These are phyloP conservation scores for Phthorimaea operculella DNA, from an alignment of 1,140 invertebrate genomes.

Conservation along the genomic window DNA sequence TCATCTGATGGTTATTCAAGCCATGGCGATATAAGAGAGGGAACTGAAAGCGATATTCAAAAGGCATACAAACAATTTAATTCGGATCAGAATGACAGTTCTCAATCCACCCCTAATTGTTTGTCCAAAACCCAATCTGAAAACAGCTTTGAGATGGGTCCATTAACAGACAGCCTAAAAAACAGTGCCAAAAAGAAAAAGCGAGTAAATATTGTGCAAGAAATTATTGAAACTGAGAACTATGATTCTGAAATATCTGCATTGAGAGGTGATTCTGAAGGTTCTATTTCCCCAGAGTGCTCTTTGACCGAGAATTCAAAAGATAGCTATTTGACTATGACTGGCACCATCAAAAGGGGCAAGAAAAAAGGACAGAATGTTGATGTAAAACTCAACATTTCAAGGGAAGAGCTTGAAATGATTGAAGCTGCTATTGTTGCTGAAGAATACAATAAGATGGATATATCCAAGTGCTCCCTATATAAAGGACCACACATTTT, in stretches of 20 bases:
- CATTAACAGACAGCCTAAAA: conserved; percentile 60
- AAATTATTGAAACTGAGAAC: conserved; percentile 67
- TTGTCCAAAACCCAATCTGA: conserved; percentile 65
- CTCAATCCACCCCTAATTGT: conserved; percentile 59
- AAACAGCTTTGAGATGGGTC: conserved; percentile 65
- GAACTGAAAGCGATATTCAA: conserved; percentile 50
- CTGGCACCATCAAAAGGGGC: conserved; percentile 78
- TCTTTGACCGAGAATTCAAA: conserved; percentile 56
- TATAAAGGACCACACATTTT: conserved; percentile 76
- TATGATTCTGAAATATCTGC: conserved; percentile 63
- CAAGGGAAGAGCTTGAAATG: conserved; percentile 75
- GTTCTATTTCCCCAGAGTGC: conserved; percentile 54
- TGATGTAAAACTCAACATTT: conserved; percentile 78
- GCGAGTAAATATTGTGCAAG: conserved; percentile 71
- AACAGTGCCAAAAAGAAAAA: conserved; percentile 70
- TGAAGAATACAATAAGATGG: conserved; percentile 68
- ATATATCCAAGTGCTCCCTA: conserved; percentile 69
- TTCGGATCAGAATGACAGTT: conserved; percentile 58
- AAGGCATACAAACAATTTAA: conserved; percentile 51
- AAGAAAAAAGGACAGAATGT: conserved; percentile 79
- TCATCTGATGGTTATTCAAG: conserved; percentile 66
- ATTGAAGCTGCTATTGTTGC: conserved; percentile 73
- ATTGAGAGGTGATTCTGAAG: conserved; percentile 61
- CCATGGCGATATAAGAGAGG: conserved; percentile 57
- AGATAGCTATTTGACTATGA: conserved; percentile 73